Conservation (phyloP, 2,888 invertebrate genomes). For the Sisyra terminalis region DNA sequence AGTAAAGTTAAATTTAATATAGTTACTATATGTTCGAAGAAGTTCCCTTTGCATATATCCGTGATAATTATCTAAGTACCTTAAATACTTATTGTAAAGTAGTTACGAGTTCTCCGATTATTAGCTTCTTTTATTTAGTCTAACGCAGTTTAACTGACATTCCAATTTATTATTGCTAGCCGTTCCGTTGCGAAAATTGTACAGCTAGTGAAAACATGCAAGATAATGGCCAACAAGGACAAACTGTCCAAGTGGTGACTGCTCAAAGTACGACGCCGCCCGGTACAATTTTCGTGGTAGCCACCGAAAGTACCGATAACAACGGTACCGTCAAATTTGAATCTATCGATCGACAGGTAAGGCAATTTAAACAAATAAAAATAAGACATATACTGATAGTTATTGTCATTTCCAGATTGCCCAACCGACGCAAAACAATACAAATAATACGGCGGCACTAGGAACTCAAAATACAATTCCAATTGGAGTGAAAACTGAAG, state of each 20-base stretch:
- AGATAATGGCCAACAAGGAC: conserved; percentile 10
- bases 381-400: not conserved
- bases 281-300: conserved; percentile 8
- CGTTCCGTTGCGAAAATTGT: conserved; percentile 42
- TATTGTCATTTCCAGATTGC: conserved; percentile 16
- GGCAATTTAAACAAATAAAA: not conserved
- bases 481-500: conserved; percentile 18
- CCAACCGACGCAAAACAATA: conserved; percentile 2
- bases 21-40: too few relatives aligned
- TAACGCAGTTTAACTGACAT: too few relatives aligned
- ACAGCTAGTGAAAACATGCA: conserved; percentile 37
- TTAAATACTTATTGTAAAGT: too few relatives aligned
- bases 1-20: too few relatives aligned
- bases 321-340: conserved; percentile 8
- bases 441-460: conserved; percentile 12
- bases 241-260: conserved; percentile 7
- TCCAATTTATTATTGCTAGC: conserved; percentile 21
- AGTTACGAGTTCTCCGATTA: too few relatives aligned
- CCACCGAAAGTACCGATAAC: conserved; percentile 5
- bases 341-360: conserved; percentile 2
- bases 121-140: too few relatives aligned
- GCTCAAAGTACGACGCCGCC: conserved; percentile 5
- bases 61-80: too few relatives aligned
- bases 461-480: conserved; percentile 34
- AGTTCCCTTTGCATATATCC: too few relatives aligned